Percentiles rank a stretch among this genome's conserved stretches.
These are phyloP conservation scores for Cryptotermes secundus DNA, from an alignment of 1,140 invertebrate species.

Conservation along the genomic window DNA sequence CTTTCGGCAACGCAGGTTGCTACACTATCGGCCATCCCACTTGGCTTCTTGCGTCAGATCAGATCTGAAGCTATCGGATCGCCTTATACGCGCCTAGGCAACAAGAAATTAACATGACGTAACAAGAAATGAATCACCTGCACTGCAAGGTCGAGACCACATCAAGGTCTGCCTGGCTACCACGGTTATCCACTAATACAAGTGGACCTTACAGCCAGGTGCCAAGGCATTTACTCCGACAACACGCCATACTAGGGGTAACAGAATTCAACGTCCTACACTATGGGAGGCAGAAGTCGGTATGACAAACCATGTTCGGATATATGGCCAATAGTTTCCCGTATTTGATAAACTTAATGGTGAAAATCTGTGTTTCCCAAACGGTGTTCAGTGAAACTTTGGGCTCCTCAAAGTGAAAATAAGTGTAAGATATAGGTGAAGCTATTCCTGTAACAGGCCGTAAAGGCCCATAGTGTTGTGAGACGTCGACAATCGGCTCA, in stretches of 20 bases:
- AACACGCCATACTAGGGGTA: neutral
- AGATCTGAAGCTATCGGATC: neutral
- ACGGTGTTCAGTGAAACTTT: too few relatives aligned
- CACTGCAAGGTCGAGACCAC: neutral
- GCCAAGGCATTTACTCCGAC: neutral
- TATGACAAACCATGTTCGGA: too few relatives aligned
- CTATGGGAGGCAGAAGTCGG: too few relatives aligned
- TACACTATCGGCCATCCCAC: neutral
- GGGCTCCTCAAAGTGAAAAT: too few relatives aligned
- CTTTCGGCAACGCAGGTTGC: neutral
- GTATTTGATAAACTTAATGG: too few relatives aligned
- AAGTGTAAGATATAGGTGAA: too few relatives aligned
- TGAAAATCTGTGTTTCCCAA: too few relatives aligned
- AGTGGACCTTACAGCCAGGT: too few relatives aligned
- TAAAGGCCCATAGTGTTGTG: too few relatives aligned
- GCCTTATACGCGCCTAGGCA: neutral
- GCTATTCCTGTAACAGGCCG: too few relatives aligned
- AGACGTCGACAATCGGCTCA: too few relatives aligned
- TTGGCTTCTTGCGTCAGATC: neutral
- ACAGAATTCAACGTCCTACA: neutral
- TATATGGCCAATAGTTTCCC: too few relatives aligned
- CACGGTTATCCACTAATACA: neutral
- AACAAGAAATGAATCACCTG: neutral
- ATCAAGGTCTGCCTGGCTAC: neutral
- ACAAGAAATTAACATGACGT: neutral